Evolutionary conservation across 2,888 invertebrate genomes (phyloP).

Genomic region (Callinectes sapidus): DNA sequence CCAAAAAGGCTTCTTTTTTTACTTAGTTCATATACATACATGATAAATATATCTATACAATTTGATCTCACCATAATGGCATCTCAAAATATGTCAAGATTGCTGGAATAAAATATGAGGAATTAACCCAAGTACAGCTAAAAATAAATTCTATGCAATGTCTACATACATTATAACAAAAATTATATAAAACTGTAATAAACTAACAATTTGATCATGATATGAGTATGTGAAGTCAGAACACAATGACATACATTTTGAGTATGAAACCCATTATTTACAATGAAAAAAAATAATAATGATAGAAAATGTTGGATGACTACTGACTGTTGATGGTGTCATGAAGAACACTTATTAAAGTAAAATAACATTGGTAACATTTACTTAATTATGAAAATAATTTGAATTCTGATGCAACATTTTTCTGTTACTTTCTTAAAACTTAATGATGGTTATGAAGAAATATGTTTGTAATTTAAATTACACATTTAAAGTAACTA

Average conservation of each 20-base stretch:
- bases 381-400: slow-evolving; percentile 14
- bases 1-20: background rate
- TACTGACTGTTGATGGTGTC: slow-evolving; percentile 19
- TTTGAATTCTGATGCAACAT: background rate
- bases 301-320: slow-evolving; percentile 17
- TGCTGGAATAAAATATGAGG: slow-evolving; percentile 33
- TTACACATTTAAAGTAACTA: background rate
- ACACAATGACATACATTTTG: background rate
- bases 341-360: background rate
- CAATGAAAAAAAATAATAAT: background rate
- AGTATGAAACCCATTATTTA: slow-evolving; percentile 11
- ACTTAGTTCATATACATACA: slow-evolving; percentile 43
- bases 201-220: slow-evolving; percentile 41
- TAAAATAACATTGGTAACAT: background rate
- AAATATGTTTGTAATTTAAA: background rate
- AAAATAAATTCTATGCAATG: slow-evolving; percentile 42
- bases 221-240: slow-evolving; percentile 29
- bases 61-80: slow-evolving; percentile 16
- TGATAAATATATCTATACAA: slow-evolving; percentile 50
- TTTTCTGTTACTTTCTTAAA: background rate
- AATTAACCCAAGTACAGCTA: slow-evolving; percentile 48
- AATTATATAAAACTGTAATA: slow-evolving; percentile 38
- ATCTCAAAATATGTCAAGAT: slow-evolving; percentile 15
- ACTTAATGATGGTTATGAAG: background rate
- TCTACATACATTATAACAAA: slow-evolving; percentile 28